phyloP scores from a whole-genome alignment of 2,113 vertebrate species.

The Cyprichromis sp. region DNA sequence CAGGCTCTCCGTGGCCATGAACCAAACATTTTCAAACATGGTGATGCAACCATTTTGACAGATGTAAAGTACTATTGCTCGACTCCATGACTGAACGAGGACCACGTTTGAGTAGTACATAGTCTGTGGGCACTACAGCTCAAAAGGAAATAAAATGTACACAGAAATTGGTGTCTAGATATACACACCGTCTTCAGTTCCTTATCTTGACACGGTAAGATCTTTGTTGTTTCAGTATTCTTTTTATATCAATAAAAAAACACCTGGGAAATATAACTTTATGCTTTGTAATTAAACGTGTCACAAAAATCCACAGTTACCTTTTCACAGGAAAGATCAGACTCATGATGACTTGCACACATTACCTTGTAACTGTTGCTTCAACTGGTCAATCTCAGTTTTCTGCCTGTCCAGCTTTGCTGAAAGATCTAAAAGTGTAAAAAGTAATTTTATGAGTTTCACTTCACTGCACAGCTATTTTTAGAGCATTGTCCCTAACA shows the following conservation, averaged over 20 bases:
- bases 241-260: background rate
- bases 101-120: background rate
- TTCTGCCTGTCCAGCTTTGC: background rate
- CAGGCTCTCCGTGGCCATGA: background rate
- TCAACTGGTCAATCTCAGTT: background rate
- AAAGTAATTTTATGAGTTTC: background rate
- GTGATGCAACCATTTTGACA: background rate
- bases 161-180: background rate
- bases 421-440: background rate
- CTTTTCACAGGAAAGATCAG: background rate
- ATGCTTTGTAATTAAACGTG: background rate
- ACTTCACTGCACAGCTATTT: background rate
- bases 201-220: background rate
- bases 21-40: background rate
- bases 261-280: background rate
- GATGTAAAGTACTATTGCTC: background rate
- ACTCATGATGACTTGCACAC: background rate
- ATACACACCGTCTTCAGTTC: background rate
- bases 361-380: background rate
- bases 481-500: background rate
- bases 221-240: background rate
- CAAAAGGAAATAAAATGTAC: background rate
- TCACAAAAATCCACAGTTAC: background rate
- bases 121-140: background rate
- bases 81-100: background rate